Percentiles rank a stretch among this genome's conserved stretches.
These are phyloP conservation scores for Drosophila orena DNA, from an alignment of 1,140 invertebrate genomes.

Conservation along the genomic window DNA sequence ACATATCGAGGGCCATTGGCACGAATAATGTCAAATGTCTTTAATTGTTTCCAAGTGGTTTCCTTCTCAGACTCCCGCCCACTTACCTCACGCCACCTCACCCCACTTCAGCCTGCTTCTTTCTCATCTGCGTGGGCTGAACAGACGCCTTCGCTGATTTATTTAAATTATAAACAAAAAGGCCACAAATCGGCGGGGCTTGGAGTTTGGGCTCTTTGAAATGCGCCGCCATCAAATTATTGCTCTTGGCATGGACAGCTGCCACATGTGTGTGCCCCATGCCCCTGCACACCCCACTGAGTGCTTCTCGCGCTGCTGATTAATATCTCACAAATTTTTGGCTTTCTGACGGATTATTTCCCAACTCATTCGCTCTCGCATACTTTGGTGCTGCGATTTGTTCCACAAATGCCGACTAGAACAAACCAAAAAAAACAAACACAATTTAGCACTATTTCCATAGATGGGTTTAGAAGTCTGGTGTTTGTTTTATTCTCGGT, in stretches of 20 bases:
- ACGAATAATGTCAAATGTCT: conserved; percentile 74
- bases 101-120: neutral
- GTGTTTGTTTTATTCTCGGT: conserved; percentile 59
- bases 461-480: conserved; percentile 41
- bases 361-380: conserved; percentile 37
- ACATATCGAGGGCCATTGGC: conserved; percentile 58
- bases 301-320: conserved; percentile 39
- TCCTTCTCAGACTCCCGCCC: conserved; percentile 19
- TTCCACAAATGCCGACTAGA: conserved; percentile 44
- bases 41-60: conserved; percentile 74
- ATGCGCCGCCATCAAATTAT: conserved; percentile 70
- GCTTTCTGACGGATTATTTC: conserved; percentile 77
- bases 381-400: conserved; percentile 49
- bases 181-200: conserved; percentile 24
- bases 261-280: conserved; percentile 64
- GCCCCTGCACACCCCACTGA: neutral
- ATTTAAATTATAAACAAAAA: conserved; percentile 60
- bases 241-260: conserved; percentile 69
- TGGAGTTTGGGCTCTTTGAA: conserved; percentile 51
- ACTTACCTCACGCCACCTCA: conserved; percentile 6
- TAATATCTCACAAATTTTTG: conserved; percentile 75
- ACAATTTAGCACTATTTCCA: conserved; percentile 69
- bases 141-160: conserved; percentile 62
- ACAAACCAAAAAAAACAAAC: conserved; percentile 63
- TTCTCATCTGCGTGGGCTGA: conserved; percentile 55